Base-by-base conservation (phyloP, 1,140 invertebrate species). In the Zaprionus lachaisei region DNA sequence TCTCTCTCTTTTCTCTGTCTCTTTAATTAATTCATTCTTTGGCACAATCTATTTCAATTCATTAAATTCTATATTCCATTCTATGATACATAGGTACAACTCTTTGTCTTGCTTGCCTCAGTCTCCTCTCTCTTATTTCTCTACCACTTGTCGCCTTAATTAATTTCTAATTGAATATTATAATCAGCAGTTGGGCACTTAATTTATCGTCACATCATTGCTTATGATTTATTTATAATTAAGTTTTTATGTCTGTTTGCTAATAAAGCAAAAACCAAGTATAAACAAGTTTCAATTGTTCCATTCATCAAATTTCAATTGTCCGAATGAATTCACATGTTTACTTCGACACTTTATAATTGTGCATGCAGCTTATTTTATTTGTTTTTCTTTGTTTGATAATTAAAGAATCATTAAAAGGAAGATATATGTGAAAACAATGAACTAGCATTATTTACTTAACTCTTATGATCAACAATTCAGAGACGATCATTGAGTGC, bases 171-270 rank as follows among this genome's bases (percentile, higher is more conserved):
- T 20, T 20, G 31, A 20, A 14, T 20, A 60, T 38, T 22, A 38
- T 38, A 60, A 58, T 51, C 20, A 51, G 47, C 47, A 6, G 4
- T 51, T 51, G 22, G 14, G 47, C 47, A 24, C 12, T 22, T 51
- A 22, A 47, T 47, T 51, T 51, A 14, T 12, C 20, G 20, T 51
- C 47, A 22, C 47, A 22, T 51, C 20, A 20, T 51, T 11, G 14
- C 7, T 24, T 24, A 26, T 56, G 54, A 58, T 58, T 67, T 67
- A 58, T 58, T 34, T 44, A 60, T 73, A 47, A 74, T 68, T n/a
- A 28, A 47, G 60, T 73, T 62, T 56, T 54, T 68, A 28, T 65
- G 6, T 20, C 26, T 44, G 20, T 26, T 24, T 6, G 9, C 12
- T 22, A 51, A 51, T 22, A 24, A 9, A 51, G 24, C 20, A 26